These are phyloP conservation scores for Barnardius zonarius DNA, from an alignment of 2,113 vertebrate genomes.

Conservation along the genomic window DNA sequence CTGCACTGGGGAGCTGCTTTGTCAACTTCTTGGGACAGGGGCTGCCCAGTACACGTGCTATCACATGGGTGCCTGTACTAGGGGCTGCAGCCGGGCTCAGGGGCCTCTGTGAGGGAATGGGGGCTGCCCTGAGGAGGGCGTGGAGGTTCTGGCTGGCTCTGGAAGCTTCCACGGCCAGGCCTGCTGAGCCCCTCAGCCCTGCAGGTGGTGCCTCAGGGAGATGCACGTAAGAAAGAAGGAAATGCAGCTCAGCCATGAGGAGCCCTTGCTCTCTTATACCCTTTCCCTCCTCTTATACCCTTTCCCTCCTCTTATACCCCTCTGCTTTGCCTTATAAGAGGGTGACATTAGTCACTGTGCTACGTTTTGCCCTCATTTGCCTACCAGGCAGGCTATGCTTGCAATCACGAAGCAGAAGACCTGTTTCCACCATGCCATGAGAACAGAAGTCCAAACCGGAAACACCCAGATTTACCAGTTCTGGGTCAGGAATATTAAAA, in stretches of 20 bases:
- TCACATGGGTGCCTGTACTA: fast-evolving
- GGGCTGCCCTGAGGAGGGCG: fast-evolving
- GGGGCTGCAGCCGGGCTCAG: fast-evolving
- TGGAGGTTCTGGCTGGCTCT: fast-evolving
- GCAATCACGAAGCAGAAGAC: fast-evolving
- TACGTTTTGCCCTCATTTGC: too few relatives aligned
- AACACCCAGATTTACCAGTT: neutral
- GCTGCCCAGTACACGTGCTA: fast-evolving
- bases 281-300: neutral
- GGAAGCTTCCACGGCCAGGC: fast-evolving
- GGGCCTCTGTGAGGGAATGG: neutral
- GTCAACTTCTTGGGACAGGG: fast-evolving
- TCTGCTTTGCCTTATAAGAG: neutral
- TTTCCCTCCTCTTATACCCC: neutral
- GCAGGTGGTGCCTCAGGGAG: fast-evolving
- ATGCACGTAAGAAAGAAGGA: fast-evolving
- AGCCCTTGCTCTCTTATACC: neutral
- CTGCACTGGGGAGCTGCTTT: neutral
- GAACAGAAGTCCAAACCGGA: neutral
- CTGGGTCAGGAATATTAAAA: neutral
- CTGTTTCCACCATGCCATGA: neutral
- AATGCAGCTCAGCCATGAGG: fast-evolving
- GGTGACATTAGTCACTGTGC: fast-evolving
- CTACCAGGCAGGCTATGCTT: fast-evolving
- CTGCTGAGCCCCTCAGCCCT: neutral